Conservation (phyloP, 1,140 invertebrate species). For the Dufourea novaeangliae region DNA sequence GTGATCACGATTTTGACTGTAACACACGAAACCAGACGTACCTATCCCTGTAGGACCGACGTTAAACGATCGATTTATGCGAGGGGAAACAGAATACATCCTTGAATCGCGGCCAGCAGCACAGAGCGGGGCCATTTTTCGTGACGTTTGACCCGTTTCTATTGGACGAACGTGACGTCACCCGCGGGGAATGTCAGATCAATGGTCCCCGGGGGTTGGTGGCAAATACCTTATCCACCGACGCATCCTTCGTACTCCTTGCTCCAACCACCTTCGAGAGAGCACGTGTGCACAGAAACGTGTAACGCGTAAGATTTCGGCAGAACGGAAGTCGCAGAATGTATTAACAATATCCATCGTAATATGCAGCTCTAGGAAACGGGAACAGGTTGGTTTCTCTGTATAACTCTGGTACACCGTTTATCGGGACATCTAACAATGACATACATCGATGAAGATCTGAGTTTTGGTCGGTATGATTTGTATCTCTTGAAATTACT, state of each 20-base stretch:
- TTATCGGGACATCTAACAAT: too few relatives aligned
- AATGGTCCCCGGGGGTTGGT: conserved; percentile 72
- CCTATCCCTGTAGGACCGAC: background rate
- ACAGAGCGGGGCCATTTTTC: conserved; percentile 65
- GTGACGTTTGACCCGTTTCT: conserved; percentile 74
- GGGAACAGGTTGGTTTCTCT: too few relatives aligned
- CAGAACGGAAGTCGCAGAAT: conserved; percentile 1
- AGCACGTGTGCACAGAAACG: background rate
- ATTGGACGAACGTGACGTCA: conserved; percentile 70
- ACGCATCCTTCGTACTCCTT: conserved; percentile 20
- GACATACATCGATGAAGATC: too few relatives aligned
- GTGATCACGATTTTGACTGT: background rate
- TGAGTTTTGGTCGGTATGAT: too few relatives aligned
- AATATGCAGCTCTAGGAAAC: too few relatives aligned
- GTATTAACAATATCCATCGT: background rate
- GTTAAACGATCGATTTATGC: conserved; percentile 20
- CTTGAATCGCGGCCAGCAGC: conserved; percentile 59
- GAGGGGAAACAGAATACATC: conserved; percentile 12
- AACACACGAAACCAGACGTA: background rate
- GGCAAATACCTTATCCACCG: conserved; percentile 58
- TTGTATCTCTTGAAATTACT: too few relatives aligned
- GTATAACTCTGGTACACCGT: too few relatives aligned
- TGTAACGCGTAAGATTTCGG: conserved; percentile 39
- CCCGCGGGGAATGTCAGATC: conserved; percentile 72
- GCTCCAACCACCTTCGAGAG: background rate